These are phyloP conservation scores for Deroplatys truncata DNA, from an alignment of 2,888 invertebrate species.

Conservation along the genomic window DNA sequence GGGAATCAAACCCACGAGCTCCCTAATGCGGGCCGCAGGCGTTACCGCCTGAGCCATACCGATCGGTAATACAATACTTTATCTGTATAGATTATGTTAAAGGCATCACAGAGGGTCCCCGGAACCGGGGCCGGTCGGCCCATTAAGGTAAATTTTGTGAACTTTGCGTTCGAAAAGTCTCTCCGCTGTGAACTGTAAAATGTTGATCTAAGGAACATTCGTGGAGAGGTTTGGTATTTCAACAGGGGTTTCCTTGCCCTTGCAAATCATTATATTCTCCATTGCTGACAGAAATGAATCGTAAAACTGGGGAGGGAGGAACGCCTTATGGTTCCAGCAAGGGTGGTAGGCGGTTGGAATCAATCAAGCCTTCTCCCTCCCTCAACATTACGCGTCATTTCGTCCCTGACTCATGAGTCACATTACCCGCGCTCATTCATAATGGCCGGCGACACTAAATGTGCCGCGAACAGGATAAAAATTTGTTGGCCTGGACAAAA, in stretches of 20 bases:
- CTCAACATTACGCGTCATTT: background rate
- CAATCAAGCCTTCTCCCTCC: background rate
- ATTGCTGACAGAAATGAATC: background rate
- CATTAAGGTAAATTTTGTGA: too few relatives aligned
- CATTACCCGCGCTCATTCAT: background rate
- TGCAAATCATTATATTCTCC: background rate
- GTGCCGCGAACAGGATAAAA: conserved; percentile 7
- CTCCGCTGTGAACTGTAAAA: too few relatives aligned
- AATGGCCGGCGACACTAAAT: background rate
- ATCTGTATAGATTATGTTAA: too few relatives aligned
- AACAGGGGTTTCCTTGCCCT: background rate
- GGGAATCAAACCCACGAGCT: too few relatives aligned
- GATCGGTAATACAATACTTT: too few relatives aligned
- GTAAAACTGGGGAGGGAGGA: background rate
- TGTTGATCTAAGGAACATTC: too few relatives aligned
- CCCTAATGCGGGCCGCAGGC: too few relatives aligned
- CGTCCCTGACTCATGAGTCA: background rate
- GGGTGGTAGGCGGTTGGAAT: background rate
- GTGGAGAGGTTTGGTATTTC: background rate
- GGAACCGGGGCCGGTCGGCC: too few relatives aligned
- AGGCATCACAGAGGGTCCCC: too few relatives aligned
- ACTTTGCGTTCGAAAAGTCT: too few relatives aligned
- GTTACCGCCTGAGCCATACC: too few relatives aligned
- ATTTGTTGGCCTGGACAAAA: conserved; percentile 3
- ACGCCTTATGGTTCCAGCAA: background rate